Base-by-base conservation (phyloP, 2,888 invertebrate species). In the Timema podura region DNA sequence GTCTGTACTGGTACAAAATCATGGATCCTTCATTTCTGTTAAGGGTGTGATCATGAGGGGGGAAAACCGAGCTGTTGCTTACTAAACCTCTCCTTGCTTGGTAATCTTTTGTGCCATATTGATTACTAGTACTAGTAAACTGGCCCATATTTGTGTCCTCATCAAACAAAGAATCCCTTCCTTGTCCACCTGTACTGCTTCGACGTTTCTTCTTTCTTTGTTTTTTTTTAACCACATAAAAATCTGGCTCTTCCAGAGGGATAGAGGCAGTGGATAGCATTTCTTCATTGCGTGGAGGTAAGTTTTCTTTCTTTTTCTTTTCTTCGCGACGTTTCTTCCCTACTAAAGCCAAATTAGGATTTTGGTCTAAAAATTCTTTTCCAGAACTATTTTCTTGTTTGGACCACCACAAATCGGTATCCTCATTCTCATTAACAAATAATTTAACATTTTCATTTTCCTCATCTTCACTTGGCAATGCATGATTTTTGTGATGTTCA, bases 211-310 rank as follows among this genome's bases (percentile, higher is more conserved):
- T 91, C 77, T 89, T 88, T 78, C 90, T 89, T 80, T 91, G 91
- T 80, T 91, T 91, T 79, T 92, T 93, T 71, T 90, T 91, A 68
- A 94, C 93, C 68, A 92, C 90, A 80, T 91, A 89, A 82, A 93
- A 94, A 78, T 93, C 93, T 30, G 75, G 73, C 68, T 77, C 77
- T 74, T 77, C 77, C 57, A 70, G 69, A 51, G 57, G 47, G 59
- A 45, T 51, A 68, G 44, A 30, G 30, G 30, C 30, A 11, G 61
- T n/a, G 30, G 61, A 11, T 16, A 44, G 8, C 16, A 10, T 15
- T 44, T 61, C 61, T 16, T 61, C 61, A 13, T 13, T 61, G 30
- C 44, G 45, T 13, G 30, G 10, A 57, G 57, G 9, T 13, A 11
- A n/a, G 15, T 8, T 57, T 16, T 57, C 57, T 16, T 5, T 16